Percentiles rank a stretch among this genome's conserved stretches.
Conservation (phyloP, 2,113 vertebrate genomes). For the Gallinago jamesoni region DNA sequence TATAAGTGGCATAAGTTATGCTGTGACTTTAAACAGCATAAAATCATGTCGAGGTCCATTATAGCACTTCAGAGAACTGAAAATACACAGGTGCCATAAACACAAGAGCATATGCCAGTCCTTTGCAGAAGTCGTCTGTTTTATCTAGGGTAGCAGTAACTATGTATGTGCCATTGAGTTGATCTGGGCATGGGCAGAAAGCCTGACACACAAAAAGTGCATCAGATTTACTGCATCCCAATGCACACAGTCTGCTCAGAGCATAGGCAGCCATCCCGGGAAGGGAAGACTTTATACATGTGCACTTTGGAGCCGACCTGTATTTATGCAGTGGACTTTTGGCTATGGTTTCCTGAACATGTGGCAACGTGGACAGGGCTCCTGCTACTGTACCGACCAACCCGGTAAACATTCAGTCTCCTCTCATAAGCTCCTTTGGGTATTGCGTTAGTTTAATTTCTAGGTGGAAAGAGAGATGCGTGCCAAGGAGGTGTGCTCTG, state of each 20-base stretch:
- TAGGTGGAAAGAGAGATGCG: neutral
- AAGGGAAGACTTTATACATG: neutral
- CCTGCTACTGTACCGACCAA: neutral
- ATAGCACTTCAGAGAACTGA: neutral
- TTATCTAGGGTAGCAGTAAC: neutral
- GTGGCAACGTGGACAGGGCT: neutral
- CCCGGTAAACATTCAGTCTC: neutral
- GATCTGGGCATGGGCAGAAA: neutral
- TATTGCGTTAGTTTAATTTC: neutral
- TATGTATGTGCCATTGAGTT: neutral
- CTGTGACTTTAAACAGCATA: neutral
- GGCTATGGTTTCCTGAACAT: neutral
- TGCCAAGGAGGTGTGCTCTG: neutral
- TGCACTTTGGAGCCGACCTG: neutral
- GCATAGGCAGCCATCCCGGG: neutral
- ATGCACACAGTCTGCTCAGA: neutral
- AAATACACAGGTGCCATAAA: neutral
- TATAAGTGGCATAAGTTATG: neutral
- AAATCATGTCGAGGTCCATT: neutral
- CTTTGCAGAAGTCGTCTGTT: neutral
- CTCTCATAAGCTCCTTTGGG: neutral
- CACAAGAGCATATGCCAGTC: neutral
- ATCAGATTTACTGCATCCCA: neutral
- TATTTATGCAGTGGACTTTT: neutral
- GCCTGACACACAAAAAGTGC: neutral